A percentile compares a stretch with the other conserved stretches of the same genome.
Evolutionary conservation across 1,140 invertebrate species (phyloP).

Genomic region (Diachasma alloeum): DNA sequence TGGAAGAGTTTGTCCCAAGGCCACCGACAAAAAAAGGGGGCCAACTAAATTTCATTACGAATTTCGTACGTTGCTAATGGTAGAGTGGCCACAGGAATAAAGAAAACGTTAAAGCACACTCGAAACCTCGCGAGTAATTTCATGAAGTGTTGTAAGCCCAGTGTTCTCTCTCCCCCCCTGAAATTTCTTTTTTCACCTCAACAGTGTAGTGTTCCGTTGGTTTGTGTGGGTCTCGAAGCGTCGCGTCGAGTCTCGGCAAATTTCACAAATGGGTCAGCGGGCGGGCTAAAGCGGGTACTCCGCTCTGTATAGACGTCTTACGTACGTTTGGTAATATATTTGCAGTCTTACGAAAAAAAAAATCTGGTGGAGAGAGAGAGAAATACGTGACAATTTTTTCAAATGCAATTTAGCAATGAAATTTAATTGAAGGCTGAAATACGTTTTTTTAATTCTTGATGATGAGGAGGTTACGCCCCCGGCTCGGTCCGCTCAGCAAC

Average conservation of each 20-base stretch:
- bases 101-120: background rate
- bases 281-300: slow-evolving; percentile 25
- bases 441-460: too few species aligned
- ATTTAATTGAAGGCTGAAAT: too few species aligned
- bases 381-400: slow-evolving; percentile 31
- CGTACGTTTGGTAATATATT: slow-evolving; percentile 46
- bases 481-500: too few species aligned
- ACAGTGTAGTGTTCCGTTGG: slow-evolving; percentile 36
- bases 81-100: background rate
- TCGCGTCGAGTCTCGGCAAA: slow-evolving; percentile 38
- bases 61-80: background rate
- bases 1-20: background rate
- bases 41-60: background rate
- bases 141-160: slow-evolving; percentile 45
- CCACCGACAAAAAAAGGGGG: background rate
- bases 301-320: background rate
- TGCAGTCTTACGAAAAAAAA: slow-evolving; percentile 45
- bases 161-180: background rate
- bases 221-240: slow-evolving; percentile 14
- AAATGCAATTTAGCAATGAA: background rate
- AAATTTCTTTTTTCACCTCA: slow-evolving; percentile 14
- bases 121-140: slow-evolving; percentile 34
- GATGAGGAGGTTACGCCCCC: too few species aligned
- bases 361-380: background rate
- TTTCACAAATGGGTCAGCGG: slow-evolving; percentile 55